Conservation (phyloP, 2,888 invertebrate genomes). For the Nephrotoma guestfalica region DNA sequence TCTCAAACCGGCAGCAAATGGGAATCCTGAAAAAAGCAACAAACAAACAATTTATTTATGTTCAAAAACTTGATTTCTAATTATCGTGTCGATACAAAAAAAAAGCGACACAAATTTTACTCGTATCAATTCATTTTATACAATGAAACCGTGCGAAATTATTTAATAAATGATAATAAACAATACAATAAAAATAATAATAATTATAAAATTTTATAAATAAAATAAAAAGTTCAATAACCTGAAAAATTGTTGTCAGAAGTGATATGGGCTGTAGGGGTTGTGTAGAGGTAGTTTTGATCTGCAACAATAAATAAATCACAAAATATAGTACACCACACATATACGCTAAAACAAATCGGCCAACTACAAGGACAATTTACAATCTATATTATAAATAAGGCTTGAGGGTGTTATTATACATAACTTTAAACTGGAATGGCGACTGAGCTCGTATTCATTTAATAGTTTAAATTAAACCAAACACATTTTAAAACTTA, state of each 20-base stretch:
- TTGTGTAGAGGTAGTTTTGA: conserved; percentile 2
- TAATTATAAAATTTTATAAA: not conserved
- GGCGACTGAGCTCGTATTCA: no score
- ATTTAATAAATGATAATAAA: not conserved
- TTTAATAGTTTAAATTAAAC: no score
- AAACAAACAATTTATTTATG: conserved; percentile 4
- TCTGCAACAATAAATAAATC: conserved; percentile 1
- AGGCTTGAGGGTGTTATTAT: not conserved
- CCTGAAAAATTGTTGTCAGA: conserved; percentile 4
- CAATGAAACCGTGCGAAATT: conserved; percentile 3
- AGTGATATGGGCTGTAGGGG: conserved; percentile 2
- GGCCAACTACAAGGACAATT: not conserved
- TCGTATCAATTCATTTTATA: not conserved
- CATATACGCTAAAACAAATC: not conserved
- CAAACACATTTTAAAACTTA: no score
- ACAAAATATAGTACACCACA: not conserved
- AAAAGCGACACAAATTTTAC: not conserved
- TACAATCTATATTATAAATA: not conserved
- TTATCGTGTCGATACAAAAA: not conserved
- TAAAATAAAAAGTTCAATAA: conserved; percentile 4
- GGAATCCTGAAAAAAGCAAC: conserved; percentile 41
- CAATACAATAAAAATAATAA: not conserved
- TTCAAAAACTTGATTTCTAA: not conserved
- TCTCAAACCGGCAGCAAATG: conserved; percentile 59
- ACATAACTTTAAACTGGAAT: not conserved